Evolutionary conservation across 2,888 invertebrate species (phyloP).

Genomic region (Cyclophora albipunctata): DNA sequence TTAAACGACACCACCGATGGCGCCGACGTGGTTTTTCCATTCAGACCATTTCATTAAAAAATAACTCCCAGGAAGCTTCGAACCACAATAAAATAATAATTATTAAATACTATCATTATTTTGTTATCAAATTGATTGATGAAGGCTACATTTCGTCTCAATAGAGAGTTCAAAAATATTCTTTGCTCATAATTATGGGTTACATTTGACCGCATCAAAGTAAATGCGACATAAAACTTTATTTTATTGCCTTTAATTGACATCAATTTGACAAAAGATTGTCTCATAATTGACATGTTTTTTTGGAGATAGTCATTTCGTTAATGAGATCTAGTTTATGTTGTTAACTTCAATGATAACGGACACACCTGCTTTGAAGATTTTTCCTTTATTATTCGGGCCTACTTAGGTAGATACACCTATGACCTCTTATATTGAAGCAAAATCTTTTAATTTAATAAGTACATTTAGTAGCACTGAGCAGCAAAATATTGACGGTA

Average conservation of each 20-base stretch:
- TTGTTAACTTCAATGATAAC: conserved; percentile 8
- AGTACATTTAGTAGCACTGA: too few relatives aligned
- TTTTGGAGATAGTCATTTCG: conserved; percentile 29
- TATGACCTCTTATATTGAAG: too few relatives aligned
- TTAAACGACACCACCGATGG: too few relatives aligned
- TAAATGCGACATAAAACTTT: conserved; percentile 72
- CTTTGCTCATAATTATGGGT: conserved; percentile 54
- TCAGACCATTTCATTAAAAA: too few relatives aligned
- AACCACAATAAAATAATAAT: conserved; percentile 14
- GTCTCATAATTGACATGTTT: conserved; percentile 53
- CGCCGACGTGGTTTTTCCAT: too few relatives aligned
- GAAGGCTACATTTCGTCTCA: conserved; percentile 19
- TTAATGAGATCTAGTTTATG: too few relatives aligned
- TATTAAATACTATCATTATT: conserved; percentile 27
- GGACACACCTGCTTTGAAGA: background rate
- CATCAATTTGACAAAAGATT: conserved; percentile 67
- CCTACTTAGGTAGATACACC: too few relatives aligned
- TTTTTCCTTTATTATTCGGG: too few relatives aligned
- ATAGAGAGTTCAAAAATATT: background rate
- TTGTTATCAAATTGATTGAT: conserved; percentile 7
- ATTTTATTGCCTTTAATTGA: conserved; percentile 71
- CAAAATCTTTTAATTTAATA: too few relatives aligned
- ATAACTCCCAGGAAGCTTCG: too few relatives aligned
- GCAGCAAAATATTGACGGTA: too few relatives aligned
- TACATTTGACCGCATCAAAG: conserved; percentile 56